A percentile compares a stretch with the other conserved stretches of the same genome.
Evolutionary conservation across 2,113 vertebrate genomes (phyloP).

Genomic region (Apodemus speciosus): DNA sequence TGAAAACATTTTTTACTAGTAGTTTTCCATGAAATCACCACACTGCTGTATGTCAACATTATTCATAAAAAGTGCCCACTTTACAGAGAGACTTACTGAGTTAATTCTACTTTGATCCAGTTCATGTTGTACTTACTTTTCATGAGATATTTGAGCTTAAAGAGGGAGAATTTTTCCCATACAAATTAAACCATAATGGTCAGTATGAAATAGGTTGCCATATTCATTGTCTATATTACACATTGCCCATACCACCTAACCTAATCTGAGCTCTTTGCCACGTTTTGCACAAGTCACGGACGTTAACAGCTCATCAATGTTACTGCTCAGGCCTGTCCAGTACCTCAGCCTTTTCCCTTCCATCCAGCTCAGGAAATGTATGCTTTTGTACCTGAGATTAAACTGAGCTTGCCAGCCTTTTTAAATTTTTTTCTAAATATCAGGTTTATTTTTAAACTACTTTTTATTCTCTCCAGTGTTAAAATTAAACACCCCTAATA

Average conservation of each 20-base stretch:
- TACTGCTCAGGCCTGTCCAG: not conserved
- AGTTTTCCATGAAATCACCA: slow-evolving; percentile 39
- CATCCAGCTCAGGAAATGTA: slow-evolving; percentile 23
- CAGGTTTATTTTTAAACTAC: slow-evolving; percentile 72
- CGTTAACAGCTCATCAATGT: not conserved
- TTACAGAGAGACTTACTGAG: slow-evolving; percentile 13
- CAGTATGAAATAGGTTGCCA: not conserved
- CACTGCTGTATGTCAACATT: not conserved
- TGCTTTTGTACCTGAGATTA: slow-evolving; percentile 51
- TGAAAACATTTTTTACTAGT: not conserved
- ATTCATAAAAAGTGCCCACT: not conserved
- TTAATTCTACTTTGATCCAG: not conserved
- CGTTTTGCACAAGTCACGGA: not conserved
- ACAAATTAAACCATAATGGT: not conserved
- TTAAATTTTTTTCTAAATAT: not conserved
- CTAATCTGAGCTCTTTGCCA: not conserved
- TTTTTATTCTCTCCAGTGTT: slow-evolving; percentile 63
- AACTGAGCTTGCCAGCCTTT: not conserved
- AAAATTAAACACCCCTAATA: slow-evolving; percentile 73
- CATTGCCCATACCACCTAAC: not conserved
- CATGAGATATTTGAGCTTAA: not conserved
- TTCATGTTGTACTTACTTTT: slow-evolving; percentile 30
- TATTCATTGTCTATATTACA: not conserved
- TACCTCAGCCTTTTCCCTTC: not conserved
- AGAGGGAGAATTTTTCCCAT: not conserved